Base-by-base conservation (phyloP, 2,797 vertebrate genomes). In the Enteromius paludinosus region DNA sequence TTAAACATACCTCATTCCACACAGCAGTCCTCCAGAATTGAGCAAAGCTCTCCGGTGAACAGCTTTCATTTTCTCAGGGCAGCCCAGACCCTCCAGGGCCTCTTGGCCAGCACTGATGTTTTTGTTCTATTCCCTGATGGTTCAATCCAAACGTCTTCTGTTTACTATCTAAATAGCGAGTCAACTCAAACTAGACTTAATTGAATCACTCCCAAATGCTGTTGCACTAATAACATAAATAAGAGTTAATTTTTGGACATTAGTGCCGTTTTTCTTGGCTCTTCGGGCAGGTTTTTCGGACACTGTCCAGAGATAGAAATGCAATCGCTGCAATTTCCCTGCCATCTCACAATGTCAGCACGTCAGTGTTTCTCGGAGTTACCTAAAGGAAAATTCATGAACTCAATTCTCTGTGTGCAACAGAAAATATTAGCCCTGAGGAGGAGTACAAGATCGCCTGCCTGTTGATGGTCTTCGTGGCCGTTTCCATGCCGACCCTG, bases 401-500 rank as follows among this genome's bases (percentile, higher is more conserved):
- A 78, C 52, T 82, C 61, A 62, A 15, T 83, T 68, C 64, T 28
- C 45, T 76, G 33, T 84, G 52, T 87, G 20, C 77, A 84, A 84
- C 90, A 99, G 98, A 99, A 92, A 99, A 98, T 87, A 99, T 99
- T 91, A 99, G 97, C 91, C 98, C 97, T 69, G 98, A 99, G 93
- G 98, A 99, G 90, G 97, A 99, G 90, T 99, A 99, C 82, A 99
- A 99, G 94, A 99, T 99, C 62, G 98, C 98, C 90, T 99, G 98
- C 86, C 95, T 99, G 89, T 95, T 99, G 79, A 99, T 99, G 98
- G 98, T 99, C 86, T 99, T 99, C 17, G 98, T 99, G 89, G 98
- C 98, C 0, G 98, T 99, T 79, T 99, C 98, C 85, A 90, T 99
- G 93, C 98, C 98, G 0, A 98, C 97, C 45, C 89, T 99, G 90